Base-by-base conservation (phyloP, 2,113 vertebrate genomes). In the Micromys minutus region DNA sequence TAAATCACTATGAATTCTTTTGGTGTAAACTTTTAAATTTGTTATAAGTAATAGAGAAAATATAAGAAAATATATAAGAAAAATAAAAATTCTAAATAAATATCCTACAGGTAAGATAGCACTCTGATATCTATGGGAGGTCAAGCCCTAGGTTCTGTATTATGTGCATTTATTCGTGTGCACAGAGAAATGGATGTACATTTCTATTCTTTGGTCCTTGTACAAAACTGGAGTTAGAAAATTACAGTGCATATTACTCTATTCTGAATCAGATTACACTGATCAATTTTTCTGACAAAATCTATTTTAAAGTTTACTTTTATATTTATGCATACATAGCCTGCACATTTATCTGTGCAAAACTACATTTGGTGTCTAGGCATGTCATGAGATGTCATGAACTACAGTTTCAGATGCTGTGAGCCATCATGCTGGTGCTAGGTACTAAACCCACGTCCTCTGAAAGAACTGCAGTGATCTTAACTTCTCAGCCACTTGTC, bases 11-110 rank as follows among this genome's bases (percentile, higher is more conserved):
- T 88, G 19, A 81, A 96, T 87, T 63, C 2, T 36, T 85, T 88
- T 87, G 75, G 65, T 75, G 34, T 19, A 90, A 52, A 80, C 1
- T 6, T 45, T 92, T 90, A n/a, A 1, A 83, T 89, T 81, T 87
- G 83, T 67, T 96, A 9, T 39, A 24, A 67, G 75, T 36, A 95
- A 83, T 42, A 89, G 34, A 92, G 11, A 89, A 36, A 72, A 47
- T 80, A 12, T 17, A 90, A 67, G 29, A 57, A 75, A n/a, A 24
- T 50, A 50, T 52, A 84, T 19, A 84, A 11, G 26, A n/a, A 36
- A 71, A 79, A 92, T 90, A 75, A 42, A 96, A 91, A 75, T 4
- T 22, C 19, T 22, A 47, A 69, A 72, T 71, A 84, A 69, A 76
- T 71, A 84, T 63, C 1, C 24, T 65, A 50, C 61, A 15, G 59